Base-by-base conservation (phyloP, 2,113 vertebrate genomes). In the Sclerurus mexicanus region DNA sequence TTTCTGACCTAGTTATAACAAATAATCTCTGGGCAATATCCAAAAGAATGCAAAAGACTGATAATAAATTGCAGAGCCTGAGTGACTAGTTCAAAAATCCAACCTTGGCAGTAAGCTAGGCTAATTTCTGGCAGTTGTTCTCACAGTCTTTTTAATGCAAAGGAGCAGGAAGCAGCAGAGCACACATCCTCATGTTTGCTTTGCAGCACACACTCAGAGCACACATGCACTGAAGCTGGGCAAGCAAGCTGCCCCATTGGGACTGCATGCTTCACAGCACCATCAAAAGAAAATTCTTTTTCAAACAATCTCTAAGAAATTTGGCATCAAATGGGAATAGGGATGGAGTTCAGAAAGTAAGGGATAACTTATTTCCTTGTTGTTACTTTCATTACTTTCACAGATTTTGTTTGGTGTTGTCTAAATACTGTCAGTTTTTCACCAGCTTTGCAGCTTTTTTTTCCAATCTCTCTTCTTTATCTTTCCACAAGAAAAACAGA, bases 1-100 rank as follows among this genome's bases (percentile, higher is more conserved):
- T 89, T 96, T 93, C 87, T 89, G 47, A 69, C 74, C 73, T 28
- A 87, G 53, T 85, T 95, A 62, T 76, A 90, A 87, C 79, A 68
- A 60, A 87, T 28, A 87, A 76, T 67, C 11, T 4, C 69, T 78
- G 85, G 40, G 27, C 37, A 91, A 56, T 52, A 82, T 82, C 60
- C 90, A 95, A 44, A 18, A 93, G 35, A 87, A 76, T 2, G 2
- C 27, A 90, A 66, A 89, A 89, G 31, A 40, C 15, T 82, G 74
- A 75, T 89, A 85, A 93, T 87, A 87, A 87, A 85, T 68, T 72
- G 53, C 71, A 94, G 62, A 90, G 85, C 39, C 58, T 72, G 40
- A 82, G 27, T 89, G 49, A 68, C 56, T 47, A 27, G 47, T 78
- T 87, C 39, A 93, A 87, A 96, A 93, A 89, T 75, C n/a, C 81